Evolutionary conservation across 2,797 vertebrate species (phyloP).

Genomic region (Pangasius mekongensis): DNA sequence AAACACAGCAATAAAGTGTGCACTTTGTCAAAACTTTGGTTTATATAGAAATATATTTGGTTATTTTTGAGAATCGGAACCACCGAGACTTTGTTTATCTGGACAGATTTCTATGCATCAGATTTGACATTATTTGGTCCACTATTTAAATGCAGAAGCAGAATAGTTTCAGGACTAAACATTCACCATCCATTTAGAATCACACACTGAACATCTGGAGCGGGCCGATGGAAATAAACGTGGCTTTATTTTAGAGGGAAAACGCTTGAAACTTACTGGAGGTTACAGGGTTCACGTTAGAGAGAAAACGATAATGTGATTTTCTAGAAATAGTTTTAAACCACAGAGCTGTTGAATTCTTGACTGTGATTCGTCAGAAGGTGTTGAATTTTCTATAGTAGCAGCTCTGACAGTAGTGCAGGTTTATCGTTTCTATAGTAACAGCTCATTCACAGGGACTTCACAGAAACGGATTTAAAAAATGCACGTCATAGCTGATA

Average conservation of each 20-base stretch:
- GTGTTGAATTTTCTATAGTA: neutral
- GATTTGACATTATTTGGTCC: neutral
- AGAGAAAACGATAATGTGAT: neutral
- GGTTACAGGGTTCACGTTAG: neutral
- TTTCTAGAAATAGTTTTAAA: neutral
- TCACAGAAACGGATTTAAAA: neutral
- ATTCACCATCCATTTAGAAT: constrained; percentile 16
- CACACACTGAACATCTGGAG: constrained; percentile 28
- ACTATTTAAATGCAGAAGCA: constrained; percentile 2
- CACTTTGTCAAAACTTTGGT: neutral
- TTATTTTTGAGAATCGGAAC: neutral
- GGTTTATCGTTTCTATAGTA: neutral
- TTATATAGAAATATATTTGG: neutral
- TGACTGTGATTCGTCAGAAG: neutral
- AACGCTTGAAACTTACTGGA: neutral
- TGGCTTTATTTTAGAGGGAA: constrained; percentile 9
- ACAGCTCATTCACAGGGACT: neutral
- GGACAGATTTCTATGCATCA: neutral
- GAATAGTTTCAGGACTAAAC: constrained; percentile 1
- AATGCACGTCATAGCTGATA: neutral
- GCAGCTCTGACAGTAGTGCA: neutral
- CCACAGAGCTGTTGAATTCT: neutral
- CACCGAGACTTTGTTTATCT: constrained; percentile 2
- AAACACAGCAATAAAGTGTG: neutral
- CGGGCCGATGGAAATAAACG: neutral